Conservation (phyloP, 2,888 invertebrate species). For the Macrophya alboannulata region DNA sequence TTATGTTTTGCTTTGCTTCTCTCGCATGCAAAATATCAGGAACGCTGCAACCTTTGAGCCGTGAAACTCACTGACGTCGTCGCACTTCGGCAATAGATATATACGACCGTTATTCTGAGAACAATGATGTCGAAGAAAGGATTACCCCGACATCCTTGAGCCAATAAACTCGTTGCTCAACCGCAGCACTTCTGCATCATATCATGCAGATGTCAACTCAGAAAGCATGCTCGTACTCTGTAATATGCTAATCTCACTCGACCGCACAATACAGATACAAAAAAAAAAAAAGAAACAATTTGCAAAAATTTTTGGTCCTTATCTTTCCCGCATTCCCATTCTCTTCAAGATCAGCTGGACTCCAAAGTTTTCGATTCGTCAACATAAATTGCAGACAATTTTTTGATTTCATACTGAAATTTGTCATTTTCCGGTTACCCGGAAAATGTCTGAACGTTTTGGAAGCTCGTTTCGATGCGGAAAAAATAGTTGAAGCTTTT, state of each 20-base stretch:
- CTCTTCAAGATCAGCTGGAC: background rate
- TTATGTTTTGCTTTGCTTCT: background rate
- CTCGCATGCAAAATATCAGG: no score
- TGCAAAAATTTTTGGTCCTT: background rate
- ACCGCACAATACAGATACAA: background rate
- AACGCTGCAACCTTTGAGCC: no score
- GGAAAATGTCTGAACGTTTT: background rate
- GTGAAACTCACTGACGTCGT: background rate
- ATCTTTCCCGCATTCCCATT: no score
- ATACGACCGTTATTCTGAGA: background rate
- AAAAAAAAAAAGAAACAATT: background rate
- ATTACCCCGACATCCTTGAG: slow-evolving; percentile 28
- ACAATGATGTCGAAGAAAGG: slow-evolving; percentile 17
- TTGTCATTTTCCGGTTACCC: background rate
- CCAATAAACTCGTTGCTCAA: background rate
- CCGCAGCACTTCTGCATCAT: background rate
- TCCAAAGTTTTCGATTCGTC: background rate
- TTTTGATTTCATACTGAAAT: background rate
- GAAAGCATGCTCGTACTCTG: background rate
- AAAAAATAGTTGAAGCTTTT: background rate
- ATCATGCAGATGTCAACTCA: background rate
- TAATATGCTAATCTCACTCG: background rate
- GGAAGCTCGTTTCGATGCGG: background rate
- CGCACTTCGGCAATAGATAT: background rate
- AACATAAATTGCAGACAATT: background rate